phyloP scores from a whole-genome alignment of 2,113 vertebrate species.

The Laterallus jamaicensis region DNA sequence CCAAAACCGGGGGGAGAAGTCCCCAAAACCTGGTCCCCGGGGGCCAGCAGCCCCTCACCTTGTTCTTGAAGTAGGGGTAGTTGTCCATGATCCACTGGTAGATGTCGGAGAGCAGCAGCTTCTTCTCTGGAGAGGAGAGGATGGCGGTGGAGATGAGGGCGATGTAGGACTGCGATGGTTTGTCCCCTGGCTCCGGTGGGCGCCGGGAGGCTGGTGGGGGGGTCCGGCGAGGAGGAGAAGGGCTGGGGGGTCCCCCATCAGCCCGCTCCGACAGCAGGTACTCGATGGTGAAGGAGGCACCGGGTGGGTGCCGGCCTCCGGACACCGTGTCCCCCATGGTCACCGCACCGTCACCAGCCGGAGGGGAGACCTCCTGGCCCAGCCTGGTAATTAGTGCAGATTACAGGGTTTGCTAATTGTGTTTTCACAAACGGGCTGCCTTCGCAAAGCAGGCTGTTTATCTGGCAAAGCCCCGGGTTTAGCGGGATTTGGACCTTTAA shows the following conservation, averaged over 20 bases:
- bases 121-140: conserved; percentile 81
- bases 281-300: conserved; percentile 83
- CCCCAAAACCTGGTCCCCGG: rapidly evolving
- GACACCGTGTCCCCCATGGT: neutral
- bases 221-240: neutral
- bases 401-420: conserved; percentile 73
- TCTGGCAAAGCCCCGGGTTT: conserved; percentile 68
- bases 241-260: neutral
- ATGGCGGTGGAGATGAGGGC: conserved; percentile 86
- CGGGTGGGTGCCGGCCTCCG: neutral
- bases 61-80: conserved; percentile 86
- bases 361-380: neutral
- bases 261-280: conserved; percentile 68
- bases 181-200: conserved; percentile 27
- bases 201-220: neutral
- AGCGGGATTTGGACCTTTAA: conserved; percentile 67
- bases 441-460: conserved; percentile 70
- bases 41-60: conserved; percentile 61
- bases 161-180: conserved; percentile 84
- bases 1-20: rapidly evolving
- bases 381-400: conserved; percentile 53
- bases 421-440: conserved; percentile 68
- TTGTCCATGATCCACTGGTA: conserved; percentile 90
- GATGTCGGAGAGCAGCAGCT: conserved; percentile 85
- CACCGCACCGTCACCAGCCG: neutral